These are phyloP conservation scores for Nemotelus nigrinus DNA, from an alignment of 2,888 invertebrate genomes.

Conservation along the genomic window DNA sequence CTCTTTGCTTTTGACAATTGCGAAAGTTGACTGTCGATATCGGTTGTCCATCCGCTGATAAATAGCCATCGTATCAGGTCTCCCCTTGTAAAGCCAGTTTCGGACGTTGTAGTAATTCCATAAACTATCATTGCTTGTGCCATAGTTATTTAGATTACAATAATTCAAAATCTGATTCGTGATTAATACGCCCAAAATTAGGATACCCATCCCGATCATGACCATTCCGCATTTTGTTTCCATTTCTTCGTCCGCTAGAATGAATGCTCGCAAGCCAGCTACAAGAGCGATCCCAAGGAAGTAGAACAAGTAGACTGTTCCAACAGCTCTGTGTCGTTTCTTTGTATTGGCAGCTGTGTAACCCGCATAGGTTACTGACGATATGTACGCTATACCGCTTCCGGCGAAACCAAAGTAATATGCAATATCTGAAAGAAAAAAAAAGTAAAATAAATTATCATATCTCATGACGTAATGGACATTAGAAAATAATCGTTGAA, in stretches of 20 bases:
- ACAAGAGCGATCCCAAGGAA: constrained; percentile 29
- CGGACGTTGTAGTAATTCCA: constrained; percentile 36
- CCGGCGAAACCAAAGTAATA: constrained; percentile 36
- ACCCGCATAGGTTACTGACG: constrained; percentile 28
- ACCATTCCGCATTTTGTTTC: constrained; percentile 23
- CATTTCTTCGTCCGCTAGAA: neutral
- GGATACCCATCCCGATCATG: constrained; percentile 1
- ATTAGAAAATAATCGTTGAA: too few species aligned
- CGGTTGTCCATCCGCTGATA: constrained; percentile 31
- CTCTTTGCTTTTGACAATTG: constrained; percentile 22
- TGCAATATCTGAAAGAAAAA: constrained; percentile 17
- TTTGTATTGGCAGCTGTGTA: constrained; percentile 22
- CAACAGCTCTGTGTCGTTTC: constrained; percentile 23
- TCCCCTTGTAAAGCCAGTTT: constrained; percentile 24
- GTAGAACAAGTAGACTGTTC: constrained; percentile 21
- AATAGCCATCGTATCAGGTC: constrained; percentile 34
- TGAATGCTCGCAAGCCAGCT: constrained; percentile 1
- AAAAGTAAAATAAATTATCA: neutral
- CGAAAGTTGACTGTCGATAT: constrained; percentile 16
- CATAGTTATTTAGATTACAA: constrained; percentile 32
- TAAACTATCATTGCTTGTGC: constrained; percentile 25
- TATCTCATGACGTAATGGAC: too few species aligned
- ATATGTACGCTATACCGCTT: constrained; percentile 38
- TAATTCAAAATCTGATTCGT: constrained; percentile 39
- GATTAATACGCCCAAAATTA: constrained; percentile 20